Conservation (phyloP, 2,888 invertebrate genomes). For the Chaetogeoica ovagalla region DNA sequence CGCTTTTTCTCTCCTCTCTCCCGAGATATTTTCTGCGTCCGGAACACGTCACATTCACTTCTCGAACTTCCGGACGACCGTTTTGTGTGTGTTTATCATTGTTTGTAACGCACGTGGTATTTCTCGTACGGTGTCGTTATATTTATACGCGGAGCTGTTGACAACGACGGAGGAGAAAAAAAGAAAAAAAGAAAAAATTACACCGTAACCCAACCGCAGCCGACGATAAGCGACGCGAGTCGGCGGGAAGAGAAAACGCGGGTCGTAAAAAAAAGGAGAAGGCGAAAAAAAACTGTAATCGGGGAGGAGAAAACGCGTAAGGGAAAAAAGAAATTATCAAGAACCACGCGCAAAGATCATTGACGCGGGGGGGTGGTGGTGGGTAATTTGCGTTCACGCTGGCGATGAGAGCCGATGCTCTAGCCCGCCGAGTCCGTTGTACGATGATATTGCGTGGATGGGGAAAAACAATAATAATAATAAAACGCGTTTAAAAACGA, state of each 20-base stretch:
- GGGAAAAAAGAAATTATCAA: not conserved
- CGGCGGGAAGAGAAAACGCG: constrained; percentile 1
- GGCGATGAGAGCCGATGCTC: too few relatives aligned
- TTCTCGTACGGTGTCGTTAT: too few relatives aligned
- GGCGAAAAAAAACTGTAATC: too few relatives aligned
- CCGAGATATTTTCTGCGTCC: too few relatives aligned
- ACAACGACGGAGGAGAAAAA: too few relatives aligned
- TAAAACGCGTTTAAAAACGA: not conserved
- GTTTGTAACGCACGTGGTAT: not conserved
- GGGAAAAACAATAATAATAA: not conserved
- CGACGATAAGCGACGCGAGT: constrained; percentile 15
- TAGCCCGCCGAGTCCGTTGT: too few relatives aligned
- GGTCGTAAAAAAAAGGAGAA: constrained; percentile 38
- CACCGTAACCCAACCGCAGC: too few relatives aligned
- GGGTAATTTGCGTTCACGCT: too few relatives aligned
- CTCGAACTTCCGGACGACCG: constrained; percentile 28
- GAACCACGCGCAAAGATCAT: not conserved
- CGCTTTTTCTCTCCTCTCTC: too few relatives aligned
- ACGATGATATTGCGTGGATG: too few relatives aligned
- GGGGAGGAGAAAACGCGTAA: not conserved
- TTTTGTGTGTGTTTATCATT: constrained; percentile 29
- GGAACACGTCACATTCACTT: constrained; percentile 21
- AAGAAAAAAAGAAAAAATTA: too few relatives aligned
- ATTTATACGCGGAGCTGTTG: too few relatives aligned
- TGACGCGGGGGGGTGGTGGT: not conserved